These are phyloP conservation scores for Rhinella marina DNA, from an alignment of 2,797 vertebrate species.

Conservation along the genomic window DNA sequence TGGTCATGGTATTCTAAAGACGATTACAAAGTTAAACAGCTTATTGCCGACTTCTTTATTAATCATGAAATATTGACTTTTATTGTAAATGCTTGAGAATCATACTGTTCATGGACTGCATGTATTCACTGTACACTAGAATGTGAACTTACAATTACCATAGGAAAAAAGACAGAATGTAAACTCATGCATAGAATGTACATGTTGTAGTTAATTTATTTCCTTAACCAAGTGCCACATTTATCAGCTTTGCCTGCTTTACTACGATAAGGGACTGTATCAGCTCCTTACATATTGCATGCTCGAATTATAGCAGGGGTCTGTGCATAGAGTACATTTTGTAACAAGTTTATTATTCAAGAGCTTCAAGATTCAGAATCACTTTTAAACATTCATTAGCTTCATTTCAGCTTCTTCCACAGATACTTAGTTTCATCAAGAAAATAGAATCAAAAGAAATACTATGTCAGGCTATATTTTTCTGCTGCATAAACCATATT, in stretches of 20 bases:
- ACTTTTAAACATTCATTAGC: slow-evolving; percentile 23
- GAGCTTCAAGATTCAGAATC: slow-evolving; percentile 27
- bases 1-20: slow-evolving; percentile 47
- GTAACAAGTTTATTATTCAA: slow-evolving; percentile 29
- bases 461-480: slow-evolving; percentile 34
- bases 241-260: slow-evolving; percentile 53
- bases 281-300: slow-evolving; percentile 54
- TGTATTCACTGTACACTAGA: slow-evolving; percentile 47
- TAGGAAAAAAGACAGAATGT: slow-evolving; percentile 48
- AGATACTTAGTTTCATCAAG: not conserved
- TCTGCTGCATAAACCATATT: slow-evolving; percentile 17
- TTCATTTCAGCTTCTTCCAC: slow-evolving; percentile 16
- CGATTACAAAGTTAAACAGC: slow-evolving; percentile 65
- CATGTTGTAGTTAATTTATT: slow-evolving; percentile 35
- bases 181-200: slow-evolving; percentile 57
- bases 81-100: slow-evolving; percentile 41
- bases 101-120: slow-evolving; percentile 41
- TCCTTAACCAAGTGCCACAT: slow-evolving; percentile 56
- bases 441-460: not conserved
- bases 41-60: slow-evolving; percentile 23
- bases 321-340: slow-evolving; percentile 27
- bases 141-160: slow-evolving; percentile 44
- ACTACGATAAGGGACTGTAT: slow-evolving; percentile 55
- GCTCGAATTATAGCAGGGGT: slow-evolving; percentile 33
- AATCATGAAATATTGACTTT: slow-evolving; percentile 26